Conservation (phyloP, 1,140 invertebrate genomes). For the Calosoma granatense region DNA sequence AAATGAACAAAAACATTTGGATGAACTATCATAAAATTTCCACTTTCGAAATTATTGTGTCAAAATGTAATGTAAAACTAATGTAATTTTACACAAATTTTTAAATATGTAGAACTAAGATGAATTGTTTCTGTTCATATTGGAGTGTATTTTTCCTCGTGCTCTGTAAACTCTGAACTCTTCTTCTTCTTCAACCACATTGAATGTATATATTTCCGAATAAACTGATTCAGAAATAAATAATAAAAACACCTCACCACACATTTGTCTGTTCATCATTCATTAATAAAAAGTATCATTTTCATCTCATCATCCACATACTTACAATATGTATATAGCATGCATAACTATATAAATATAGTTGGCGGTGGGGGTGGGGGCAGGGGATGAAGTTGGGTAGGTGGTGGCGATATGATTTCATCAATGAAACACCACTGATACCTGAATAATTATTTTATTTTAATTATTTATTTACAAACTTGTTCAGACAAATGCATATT, state of each 20-base stretch:
- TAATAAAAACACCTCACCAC: neutral
- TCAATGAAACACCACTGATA: neutral
- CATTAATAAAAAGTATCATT: too few species aligned
- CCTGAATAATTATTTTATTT: neutral
- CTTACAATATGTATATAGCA: too few species aligned
- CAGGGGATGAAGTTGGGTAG: too few species aligned
- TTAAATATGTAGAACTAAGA: neutral
- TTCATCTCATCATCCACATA: too few species aligned
- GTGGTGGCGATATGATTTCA: neutral
- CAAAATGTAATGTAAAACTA: neutral
- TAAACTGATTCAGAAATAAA: neutral
- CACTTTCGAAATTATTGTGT: neutral
- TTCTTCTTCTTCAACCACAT: neutral
- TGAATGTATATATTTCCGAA: slow-evolving; percentile 5
- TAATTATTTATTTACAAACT: neutral
- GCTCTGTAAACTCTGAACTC: neutral
- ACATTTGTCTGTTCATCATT: too few species aligned
- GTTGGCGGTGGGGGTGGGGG: too few species aligned
- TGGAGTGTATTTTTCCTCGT: neutral
- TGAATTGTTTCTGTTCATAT: too few species aligned
- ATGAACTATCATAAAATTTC: neutral
- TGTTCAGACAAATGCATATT: neutral
- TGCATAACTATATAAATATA: too few species aligned
- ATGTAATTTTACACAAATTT: neutral
- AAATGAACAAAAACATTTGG: too few species aligned